phyloP scores from a whole-genome alignment of 2,113 vertebrate species.

The Scophthalmus maximus region DNA sequence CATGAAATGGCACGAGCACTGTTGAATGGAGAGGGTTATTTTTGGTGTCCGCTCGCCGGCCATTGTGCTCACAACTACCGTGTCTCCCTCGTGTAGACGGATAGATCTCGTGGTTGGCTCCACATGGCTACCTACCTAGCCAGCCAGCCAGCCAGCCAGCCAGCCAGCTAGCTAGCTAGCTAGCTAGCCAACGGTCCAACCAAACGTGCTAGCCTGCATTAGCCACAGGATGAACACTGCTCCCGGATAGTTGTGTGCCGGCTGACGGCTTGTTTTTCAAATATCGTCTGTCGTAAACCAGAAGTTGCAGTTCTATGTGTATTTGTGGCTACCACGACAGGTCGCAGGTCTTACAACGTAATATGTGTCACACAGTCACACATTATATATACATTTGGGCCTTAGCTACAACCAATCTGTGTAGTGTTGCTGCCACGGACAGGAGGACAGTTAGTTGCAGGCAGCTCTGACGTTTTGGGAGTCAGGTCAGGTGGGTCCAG shows the following conservation, averaged over 20 bases:
- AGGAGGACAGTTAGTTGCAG: constrained; percentile 13
- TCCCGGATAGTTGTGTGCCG: constrained; percentile 6
- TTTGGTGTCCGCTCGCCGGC: accelerated
- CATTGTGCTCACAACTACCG: accelerated
- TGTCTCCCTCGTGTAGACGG: background rate
- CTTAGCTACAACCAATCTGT: constrained; percentile 38
- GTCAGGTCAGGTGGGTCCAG: background rate
- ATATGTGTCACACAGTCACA: background rate
- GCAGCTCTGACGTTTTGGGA: too few species aligned
- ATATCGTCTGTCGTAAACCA: background rate
- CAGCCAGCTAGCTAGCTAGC: constrained; percentile 51
- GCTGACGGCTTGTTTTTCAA: background rate
- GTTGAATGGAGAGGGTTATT: accelerated
- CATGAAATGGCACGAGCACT: accelerated
- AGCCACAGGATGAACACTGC: constrained; percentile 39
- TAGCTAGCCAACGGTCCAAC: constrained; percentile 3
- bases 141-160: constrained; percentile 28
- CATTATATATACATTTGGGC: too few species aligned
- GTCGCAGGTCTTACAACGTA: background rate
- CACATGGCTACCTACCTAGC: constrained; percentile 73
- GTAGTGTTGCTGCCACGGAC: background rate
- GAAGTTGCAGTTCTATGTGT: background rate
- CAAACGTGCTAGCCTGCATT: constrained; percentile 45
- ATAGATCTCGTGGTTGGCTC: constrained; percentile 54
- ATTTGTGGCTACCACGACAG: background rate